Evolutionary conservation across 2,113 vertebrate genomes (phyloP).

Genomic region (Ahaetulla prasina): DNA sequence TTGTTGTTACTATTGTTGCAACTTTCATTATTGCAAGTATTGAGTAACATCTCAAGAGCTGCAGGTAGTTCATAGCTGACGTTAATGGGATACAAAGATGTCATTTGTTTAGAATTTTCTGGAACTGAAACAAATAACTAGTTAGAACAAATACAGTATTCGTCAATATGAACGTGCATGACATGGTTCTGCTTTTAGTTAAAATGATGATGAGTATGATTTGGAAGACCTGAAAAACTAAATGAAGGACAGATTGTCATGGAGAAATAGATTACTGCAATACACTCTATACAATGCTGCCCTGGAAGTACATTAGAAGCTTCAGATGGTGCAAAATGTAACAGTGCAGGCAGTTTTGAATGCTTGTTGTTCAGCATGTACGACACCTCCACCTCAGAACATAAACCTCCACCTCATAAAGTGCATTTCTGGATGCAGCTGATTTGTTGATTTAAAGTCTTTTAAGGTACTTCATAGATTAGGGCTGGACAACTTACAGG

Average conservation of each 20-base stretch:
- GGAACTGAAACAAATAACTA: neutral
- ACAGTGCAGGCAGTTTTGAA: neutral
- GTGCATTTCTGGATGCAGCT: neutral
- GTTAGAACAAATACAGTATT: neutral
- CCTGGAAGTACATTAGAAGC: neutral
- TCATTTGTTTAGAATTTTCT: neutral
- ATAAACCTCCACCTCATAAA: neutral
- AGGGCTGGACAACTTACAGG: neutral
- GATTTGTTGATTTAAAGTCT: neutral
- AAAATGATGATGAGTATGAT: neutral
- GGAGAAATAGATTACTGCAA: neutral
- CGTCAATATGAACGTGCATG: neutral
- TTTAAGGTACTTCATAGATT: neutral
- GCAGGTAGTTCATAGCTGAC: neutral
- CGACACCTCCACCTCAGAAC: neutral
- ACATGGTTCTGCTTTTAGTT: neutral
- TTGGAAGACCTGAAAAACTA: neutral
- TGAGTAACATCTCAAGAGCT: neutral
- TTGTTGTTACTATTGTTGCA: neutral
- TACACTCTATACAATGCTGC: neutral
- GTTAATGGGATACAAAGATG: neutral
- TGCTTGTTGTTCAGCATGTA: neutral
- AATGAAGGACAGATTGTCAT: neutral
- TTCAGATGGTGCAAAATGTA: neutral
- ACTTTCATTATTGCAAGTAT: too few relatives aligned